phyloP scores from a whole-genome alignment of 2,888 invertebrate species.

The Stenolophus ochropezus region DNA sequence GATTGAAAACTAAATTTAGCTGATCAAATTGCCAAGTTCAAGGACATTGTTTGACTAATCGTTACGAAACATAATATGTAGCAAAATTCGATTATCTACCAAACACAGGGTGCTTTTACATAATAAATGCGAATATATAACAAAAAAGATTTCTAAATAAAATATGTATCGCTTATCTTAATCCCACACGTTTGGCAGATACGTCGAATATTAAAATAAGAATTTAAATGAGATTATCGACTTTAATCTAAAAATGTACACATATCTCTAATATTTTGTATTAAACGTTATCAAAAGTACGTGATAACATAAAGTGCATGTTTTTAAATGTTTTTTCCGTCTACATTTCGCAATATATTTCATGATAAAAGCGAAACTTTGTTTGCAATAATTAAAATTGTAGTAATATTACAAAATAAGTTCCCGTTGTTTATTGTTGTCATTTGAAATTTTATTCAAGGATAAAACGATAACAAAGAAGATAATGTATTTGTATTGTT shows the following conservation, averaged over 20 bases:
- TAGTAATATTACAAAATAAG: not conserved
- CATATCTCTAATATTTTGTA: not conserved
- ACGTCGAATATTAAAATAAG: constrained; percentile 4
- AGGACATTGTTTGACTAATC: constrained; percentile 43
- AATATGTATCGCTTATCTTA: constrained; percentile 3
- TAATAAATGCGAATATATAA: not conserved
- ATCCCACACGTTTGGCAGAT: constrained; percentile 26
- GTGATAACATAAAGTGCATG: constrained; percentile 3
- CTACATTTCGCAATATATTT: no score
- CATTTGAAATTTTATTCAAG: constrained; percentile 2
- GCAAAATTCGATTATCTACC: not conserved
- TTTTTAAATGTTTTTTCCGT: not conserved
- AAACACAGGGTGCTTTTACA: not conserved
- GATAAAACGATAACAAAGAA: not conserved
- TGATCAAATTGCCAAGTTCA: constrained; percentile 51
- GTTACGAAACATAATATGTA: constrained; percentile 34
- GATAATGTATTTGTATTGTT: not conserved
- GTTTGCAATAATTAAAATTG: not conserved
- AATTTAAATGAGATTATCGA: constrained; percentile 24
- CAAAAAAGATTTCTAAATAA: not conserved
- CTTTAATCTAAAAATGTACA: constrained; percentile 19
- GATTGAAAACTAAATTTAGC: constrained; percentile 40
- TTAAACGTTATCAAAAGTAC: not conserved
- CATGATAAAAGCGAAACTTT: no score
- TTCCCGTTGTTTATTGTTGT: not conserved